phyloP scores from a whole-genome alignment of 2,888 invertebrate genomes.

The Cheilosia vulpina region DNA sequence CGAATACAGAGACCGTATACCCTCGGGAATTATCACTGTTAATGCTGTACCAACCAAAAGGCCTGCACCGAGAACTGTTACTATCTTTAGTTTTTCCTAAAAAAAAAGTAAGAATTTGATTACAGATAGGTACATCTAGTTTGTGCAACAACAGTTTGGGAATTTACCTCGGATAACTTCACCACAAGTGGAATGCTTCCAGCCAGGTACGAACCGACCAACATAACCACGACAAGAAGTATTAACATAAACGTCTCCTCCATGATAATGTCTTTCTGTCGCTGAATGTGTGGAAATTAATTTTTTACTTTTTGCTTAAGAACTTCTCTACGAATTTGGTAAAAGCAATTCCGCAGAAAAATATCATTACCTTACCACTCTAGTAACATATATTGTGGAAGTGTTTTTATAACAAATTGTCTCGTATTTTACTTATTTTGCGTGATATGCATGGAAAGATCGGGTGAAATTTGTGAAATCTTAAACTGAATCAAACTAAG shows the following conservation, averaged over 20 bases:
- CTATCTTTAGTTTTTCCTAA: slow-evolving; percentile 96
- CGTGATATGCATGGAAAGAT: neutral
- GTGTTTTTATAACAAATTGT: neutral
- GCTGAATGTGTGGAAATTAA: slow-evolving; percentile 7
- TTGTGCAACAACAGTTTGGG: too few species aligned
- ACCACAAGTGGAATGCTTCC: slow-evolving; percentile 98
- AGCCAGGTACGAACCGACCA: slow-evolving; percentile 97
- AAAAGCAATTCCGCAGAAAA: neutral
- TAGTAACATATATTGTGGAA: neutral
- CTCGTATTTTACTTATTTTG: neutral
- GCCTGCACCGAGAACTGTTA: slow-evolving; percentile 98
- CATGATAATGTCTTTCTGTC: slow-evolving; percentile 84
- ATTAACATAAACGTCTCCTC: slow-evolving; percentile 93
- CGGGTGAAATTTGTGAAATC: neutral
- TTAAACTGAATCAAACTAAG: neutral
- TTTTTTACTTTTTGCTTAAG: neutral
- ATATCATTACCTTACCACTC: neutral
- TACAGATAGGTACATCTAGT: neutral
- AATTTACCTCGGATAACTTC: slow-evolving; percentile 94
- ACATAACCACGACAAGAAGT: slow-evolving; percentile 95
- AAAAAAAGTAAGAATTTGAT: slow-evolving; percentile 47
- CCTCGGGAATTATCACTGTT: slow-evolving; percentile 99
- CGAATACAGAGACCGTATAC: slow-evolving; percentile 91
- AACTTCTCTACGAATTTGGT: neutral
- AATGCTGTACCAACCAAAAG: slow-evolving; percentile 98